These are phyloP conservation scores for Crotalus tigris DNA, from an alignment of 2,113 vertebrate genomes.

Conservation along the genomic window DNA sequence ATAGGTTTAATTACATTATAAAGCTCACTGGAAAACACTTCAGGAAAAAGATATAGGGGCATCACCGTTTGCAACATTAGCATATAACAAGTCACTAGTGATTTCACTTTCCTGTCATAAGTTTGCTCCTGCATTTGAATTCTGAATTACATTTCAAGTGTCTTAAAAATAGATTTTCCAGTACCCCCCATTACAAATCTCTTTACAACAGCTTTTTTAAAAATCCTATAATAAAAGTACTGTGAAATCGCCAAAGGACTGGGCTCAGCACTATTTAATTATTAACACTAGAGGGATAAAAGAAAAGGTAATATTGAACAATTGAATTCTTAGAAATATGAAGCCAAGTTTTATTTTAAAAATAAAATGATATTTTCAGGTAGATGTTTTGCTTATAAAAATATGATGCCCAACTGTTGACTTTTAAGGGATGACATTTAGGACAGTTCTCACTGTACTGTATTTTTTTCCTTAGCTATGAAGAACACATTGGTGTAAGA, in stretches of 20 bases:
- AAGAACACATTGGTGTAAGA: not conserved
- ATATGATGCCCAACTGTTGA: not conserved
- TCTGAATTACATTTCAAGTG: not conserved
- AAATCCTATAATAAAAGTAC: not conserved
- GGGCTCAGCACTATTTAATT: not conserved
- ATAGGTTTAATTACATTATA: slow-evolving; percentile 32
- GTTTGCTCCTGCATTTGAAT: not conserved
- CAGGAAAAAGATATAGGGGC: slow-evolving; percentile 11
- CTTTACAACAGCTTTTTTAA: not conserved
- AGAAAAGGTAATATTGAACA: not conserved
- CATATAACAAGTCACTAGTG: slow-evolving; percentile 6
- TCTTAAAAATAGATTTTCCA: slow-evolving; percentile 9
- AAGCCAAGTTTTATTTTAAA: not conserved
- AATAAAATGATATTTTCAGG: not conserved
- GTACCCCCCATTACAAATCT: not conserved
- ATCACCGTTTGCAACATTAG: slow-evolving; percentile 11
- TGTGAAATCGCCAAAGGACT: not conserved
- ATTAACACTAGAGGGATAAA: slow-evolving; percentile 18
- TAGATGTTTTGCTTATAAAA: not conserved
- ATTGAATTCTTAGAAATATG: not conserved
- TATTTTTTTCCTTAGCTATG: not conserved
- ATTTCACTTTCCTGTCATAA: not conserved
- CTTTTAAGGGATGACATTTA: not conserved
- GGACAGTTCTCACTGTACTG: not conserved
- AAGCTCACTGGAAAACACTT: slow-evolving; percentile 26